Conservation (phyloP, 2,888 invertebrate genomes). For the Imbricaverruca yamaguchii region DNA sequence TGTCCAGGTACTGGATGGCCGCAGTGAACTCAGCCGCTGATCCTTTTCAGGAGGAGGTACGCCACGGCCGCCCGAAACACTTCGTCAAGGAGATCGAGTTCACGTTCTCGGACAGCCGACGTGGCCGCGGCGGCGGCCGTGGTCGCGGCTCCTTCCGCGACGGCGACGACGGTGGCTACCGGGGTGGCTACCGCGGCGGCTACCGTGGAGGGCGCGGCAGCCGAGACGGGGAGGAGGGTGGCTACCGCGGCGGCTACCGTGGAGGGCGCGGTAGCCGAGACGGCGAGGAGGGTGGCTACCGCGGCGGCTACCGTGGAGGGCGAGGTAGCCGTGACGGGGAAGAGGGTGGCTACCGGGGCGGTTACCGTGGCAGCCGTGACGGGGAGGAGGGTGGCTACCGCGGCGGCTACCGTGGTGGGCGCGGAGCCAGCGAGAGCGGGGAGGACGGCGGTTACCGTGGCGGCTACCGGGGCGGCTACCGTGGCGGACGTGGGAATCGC, state of each 20-base stretch:
- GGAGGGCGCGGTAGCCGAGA: neutral
- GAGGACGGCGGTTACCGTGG: neutral
- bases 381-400: neutral
- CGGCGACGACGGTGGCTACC: conserved; percentile 39
- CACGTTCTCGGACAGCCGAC: conserved; percentile 71
- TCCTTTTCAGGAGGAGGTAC: conserved; percentile 41
- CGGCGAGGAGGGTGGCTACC: conserved; percentile 30
- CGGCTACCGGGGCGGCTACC: conserved; percentile 26
- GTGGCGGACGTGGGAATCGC: conserved; percentile 27
- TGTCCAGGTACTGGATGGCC: no score
- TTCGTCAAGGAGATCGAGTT: conserved; percentile 72
- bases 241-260: conserved; percentile 19
- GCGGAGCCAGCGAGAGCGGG: neutral
- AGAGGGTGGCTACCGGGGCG: neutral
- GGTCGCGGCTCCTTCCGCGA: conserved; percentile 37
- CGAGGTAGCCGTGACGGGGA: neutral
- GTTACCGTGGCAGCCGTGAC: neutral
- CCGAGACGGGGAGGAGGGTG: conserved; percentile 34
- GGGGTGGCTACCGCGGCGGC: conserved; percentile 32
- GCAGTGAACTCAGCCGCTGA: conserved; percentile 34
- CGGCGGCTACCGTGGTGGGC: neutral
- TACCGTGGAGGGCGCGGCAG: conserved; percentile 36
- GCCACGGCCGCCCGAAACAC: conserved; percentile 60
- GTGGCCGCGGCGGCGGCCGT: conserved; percentile 53
- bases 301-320: conserved; percentile 32